Evolutionary conservation across 1,140 invertebrate species (phyloP), one percentile per base, ranked within the genome.

Genomic region (Cardiocondyla obscurior): DNA sequence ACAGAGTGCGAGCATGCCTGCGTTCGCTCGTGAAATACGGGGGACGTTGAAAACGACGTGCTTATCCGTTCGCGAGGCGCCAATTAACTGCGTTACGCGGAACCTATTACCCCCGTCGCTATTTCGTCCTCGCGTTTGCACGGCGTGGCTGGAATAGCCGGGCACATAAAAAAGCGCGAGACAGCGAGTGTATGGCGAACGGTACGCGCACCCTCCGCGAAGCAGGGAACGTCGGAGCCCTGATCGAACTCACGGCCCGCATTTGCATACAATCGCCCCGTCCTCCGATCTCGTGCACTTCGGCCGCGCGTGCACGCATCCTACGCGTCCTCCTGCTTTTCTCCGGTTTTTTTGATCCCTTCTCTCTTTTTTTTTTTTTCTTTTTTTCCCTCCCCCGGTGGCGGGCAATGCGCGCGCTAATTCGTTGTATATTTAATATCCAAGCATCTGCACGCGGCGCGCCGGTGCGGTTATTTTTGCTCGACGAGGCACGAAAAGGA

Each of bases 181-280:
- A n/a, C 33, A 14, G 28, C n/a, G 36, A 39, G 19, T 14, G 46
- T 30, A 46, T n/a, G 28, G 57, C n/a, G 28, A 62, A 57, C 57
- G 14, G 12, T 44, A 67, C 60, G 57, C 73, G 55, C 46, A 57
- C 69, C 70, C 83, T 51, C 69, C 46, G 42, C 69, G 28, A 53
- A 76, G 46, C 53, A n/a, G 79, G 58, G 76, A 85, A 82, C 65
- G 60, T 73, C 39, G 69, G 57, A n/a, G 36, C 53, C 33, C 44
- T 81, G 88, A 90, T 90, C 88, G 90, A 90, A 87, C 82, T 85
- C 81, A 85, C 73, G 83, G 88, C 46, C 81, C 74, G 82, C 77
- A 92, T 92, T 92, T 90, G 90, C 91, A 92, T 92, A 92, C 90
- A 92, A 92, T 92, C 90, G 91, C 88, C 86, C 82, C 89, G 89